A percentile compares a stretch with the other conserved stretches of the same genome.
Conservation (phyloP, 1,140 invertebrate genomes). For the Trichonephila clavipes region DNA sequence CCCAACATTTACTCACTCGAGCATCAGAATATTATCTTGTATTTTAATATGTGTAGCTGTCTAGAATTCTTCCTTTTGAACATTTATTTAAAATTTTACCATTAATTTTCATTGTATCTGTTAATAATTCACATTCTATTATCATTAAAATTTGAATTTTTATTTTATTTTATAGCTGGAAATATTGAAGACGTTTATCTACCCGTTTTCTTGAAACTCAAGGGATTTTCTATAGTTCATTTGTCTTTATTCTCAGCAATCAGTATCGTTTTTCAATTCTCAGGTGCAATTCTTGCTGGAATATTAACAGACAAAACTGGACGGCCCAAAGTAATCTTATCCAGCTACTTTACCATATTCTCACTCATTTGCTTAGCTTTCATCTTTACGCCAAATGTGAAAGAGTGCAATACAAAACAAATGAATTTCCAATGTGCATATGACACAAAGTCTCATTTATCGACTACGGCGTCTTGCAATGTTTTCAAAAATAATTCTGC, state of each 20-base stretch:
- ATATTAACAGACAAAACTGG: constrained; percentile 27
- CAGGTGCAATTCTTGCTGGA: neutral
- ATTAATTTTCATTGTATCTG: no score
- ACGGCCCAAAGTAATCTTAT: neutral
- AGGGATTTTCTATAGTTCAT: neutral
- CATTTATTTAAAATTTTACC: no score
- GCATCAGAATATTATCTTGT: no score
- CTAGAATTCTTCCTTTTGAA: no score
- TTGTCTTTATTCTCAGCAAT: neutral
- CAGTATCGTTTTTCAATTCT: neutral
- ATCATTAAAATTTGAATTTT: no score
- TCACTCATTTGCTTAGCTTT: neutral
- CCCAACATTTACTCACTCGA: no score
- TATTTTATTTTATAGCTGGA: no score
- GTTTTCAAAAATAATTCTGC: neutral
- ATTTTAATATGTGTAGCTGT: no score
- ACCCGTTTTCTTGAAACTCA: neutral
- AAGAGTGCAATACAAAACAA: neutral
- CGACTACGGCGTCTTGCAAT: neutral
- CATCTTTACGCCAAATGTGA: neutral
- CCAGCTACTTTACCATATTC: neutral
- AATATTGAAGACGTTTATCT: no score
- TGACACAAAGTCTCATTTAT: no score
- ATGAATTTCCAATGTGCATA: no score
- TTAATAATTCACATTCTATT: no score